A percentile compares a stretch with the other conserved stretches of the same genome.
Evolutionary conservation across 2,888 invertebrate genomes (phyloP).

Genomic region (Clivina fossor): DNA sequence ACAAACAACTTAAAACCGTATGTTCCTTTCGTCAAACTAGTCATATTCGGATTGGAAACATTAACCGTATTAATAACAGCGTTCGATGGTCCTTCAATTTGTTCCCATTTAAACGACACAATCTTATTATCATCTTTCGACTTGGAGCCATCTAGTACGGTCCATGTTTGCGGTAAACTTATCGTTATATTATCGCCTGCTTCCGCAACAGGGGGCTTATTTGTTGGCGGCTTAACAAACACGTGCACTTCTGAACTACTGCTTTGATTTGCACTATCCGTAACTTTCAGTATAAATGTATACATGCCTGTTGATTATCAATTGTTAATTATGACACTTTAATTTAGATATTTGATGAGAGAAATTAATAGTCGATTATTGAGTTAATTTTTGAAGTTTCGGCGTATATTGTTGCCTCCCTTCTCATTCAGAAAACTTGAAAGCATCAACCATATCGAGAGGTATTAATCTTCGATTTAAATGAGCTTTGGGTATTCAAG

Average conservation of each 20-base stretch:
- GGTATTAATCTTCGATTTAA: no score
- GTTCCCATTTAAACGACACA: conserved; percentile 81
- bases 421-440: no score
- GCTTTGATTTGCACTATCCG: conserved; percentile 86
- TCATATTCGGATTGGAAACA: conserved; percentile 68
- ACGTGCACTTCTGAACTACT: conserved; percentile 88
- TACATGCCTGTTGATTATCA: no score
- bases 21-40: conserved; percentile 78
- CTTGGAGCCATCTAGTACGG: conserved; percentile 74
- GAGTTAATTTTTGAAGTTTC: no score
- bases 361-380: no score
- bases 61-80: conserved; percentile 54
- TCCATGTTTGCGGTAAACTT: conserved; percentile 81
- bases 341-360: no score
- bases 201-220: conserved; percentile 76
- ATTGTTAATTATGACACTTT: no score
- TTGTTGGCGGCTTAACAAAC: conserved; percentile 88
- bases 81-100: conserved; percentile 69
- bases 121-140: conserved; percentile 85
- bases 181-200: conserved; percentile 69
- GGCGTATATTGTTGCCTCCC: no score
- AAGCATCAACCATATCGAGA: no score
- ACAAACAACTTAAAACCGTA: conserved; percentile 83
- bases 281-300: conserved; percentile 89
- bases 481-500: no score